These are phyloP conservation scores for Fragum sueziense DNA, from an alignment of 2,888 invertebrate species.

Conservation along the genomic window DNA sequence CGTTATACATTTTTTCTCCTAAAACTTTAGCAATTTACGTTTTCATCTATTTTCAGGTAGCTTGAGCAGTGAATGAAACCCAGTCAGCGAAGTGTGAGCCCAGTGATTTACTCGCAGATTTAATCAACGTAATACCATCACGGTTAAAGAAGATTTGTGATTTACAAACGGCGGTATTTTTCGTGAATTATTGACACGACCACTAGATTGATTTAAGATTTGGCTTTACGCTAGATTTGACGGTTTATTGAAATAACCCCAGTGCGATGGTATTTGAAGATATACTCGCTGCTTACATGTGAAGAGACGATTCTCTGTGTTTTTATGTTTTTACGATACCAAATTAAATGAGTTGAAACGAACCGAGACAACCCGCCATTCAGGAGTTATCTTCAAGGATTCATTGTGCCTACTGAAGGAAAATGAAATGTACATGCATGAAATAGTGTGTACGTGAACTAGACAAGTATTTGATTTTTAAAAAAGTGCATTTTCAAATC, in stretches of 20 bases:
- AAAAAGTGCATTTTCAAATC: too few relatives aligned
- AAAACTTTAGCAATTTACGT: too few relatives aligned
- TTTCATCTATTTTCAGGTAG: slow-evolving; percentile 21
- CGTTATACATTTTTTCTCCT: too few relatives aligned
- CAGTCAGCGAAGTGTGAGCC: neutral
- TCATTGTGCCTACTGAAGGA: too few relatives aligned
- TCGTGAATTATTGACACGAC: slow-evolving; percentile 1
- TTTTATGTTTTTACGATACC: slow-evolving; percentile 2
- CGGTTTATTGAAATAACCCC: slow-evolving; percentile 13
- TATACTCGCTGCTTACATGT: neutral
- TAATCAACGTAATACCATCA: neutral
- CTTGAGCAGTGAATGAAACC: neutral
- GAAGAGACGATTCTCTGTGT: slow-evolving; percentile 1
- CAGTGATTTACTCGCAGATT: neutral
- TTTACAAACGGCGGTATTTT: neutral
- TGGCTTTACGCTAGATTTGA: neutral
- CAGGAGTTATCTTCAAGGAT: neutral
- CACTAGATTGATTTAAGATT: neutral
- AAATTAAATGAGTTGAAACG: slow-evolving; percentile 16
- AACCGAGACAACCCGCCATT: slow-evolving; percentile 3
- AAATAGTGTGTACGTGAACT: too few relatives aligned
- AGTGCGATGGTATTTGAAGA: slow-evolving; percentile 1
- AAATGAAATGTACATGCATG: too few relatives aligned
- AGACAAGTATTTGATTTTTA: too few relatives aligned
- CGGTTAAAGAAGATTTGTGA: neutral